Conservation (phyloP, 2,113 vertebrate species). For the Labrus mixtus region DNA sequence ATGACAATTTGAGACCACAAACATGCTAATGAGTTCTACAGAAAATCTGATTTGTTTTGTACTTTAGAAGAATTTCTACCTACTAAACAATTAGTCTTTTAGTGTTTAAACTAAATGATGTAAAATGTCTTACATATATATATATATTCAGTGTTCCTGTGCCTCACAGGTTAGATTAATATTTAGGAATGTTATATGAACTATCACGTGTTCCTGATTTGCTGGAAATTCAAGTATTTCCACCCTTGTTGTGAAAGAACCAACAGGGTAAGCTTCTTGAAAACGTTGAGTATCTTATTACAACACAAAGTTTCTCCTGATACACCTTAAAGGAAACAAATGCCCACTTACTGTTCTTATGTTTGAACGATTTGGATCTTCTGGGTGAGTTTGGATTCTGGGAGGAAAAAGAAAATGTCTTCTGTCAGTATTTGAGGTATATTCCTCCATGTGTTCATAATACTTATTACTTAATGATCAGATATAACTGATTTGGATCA, state of each 20-base stretch:
- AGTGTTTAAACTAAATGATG: too few species aligned
- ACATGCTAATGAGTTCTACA: too few species aligned
- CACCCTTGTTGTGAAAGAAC: neutral
- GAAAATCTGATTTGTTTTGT: too few species aligned
- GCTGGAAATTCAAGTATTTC: neutral
- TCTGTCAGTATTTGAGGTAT: neutral
- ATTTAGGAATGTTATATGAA: neutral
- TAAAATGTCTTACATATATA: neutral
- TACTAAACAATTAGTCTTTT: too few species aligned
- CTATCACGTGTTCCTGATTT: neutral
- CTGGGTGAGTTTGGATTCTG: conserved; percentile 98
- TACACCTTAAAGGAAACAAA: neutral
- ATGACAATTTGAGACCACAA: too few species aligned
- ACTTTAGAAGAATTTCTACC: too few species aligned
- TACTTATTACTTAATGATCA: neutral
- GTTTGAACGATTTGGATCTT: conserved; percentile 97
- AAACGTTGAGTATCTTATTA: too few species aligned
- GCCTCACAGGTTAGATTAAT: neutral
- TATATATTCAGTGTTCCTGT: neutral
- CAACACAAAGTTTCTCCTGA: neutral
- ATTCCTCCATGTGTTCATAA: neutral
- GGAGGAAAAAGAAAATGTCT: conserved; percentile 32
- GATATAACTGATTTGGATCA: neutral
- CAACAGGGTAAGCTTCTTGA: neutral
- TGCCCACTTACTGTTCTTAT: conserved; percentile 92